A percentile compares a stretch with the other conserved stretches of the same genome.
Conservation (phyloP, 2,888 invertebrate genomes). For the Adelphocoris suturalis region DNA sequence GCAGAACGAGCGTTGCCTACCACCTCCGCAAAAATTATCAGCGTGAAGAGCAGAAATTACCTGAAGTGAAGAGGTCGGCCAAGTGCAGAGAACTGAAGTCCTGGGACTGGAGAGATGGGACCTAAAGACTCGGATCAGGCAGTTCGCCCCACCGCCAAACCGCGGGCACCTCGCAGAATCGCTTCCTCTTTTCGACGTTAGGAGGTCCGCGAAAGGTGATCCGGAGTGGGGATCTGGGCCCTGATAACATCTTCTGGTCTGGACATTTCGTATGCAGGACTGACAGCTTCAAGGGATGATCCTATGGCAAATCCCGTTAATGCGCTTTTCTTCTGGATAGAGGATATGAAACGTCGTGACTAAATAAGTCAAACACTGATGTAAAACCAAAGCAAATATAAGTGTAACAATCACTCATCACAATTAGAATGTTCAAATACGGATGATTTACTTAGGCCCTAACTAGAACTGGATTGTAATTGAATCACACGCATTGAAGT, state of each 20-base stretch:
- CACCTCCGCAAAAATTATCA: not conserved
- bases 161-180: not conserved
- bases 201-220: not conserved
- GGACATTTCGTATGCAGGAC: not conserved
- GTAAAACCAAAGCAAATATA: too few relatives aligned
- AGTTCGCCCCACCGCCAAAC: not conserved
- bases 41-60: slow-evolving; percentile 35
- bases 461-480: too few relatives aligned
- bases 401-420: too few relatives aligned
- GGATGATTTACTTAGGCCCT: too few relatives aligned
- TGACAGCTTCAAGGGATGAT: slow-evolving; percentile 2
- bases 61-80: slow-evolving; percentile 66
- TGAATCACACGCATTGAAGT: too few relatives aligned
- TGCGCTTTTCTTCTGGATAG: too few relatives aligned
- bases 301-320: not conserved
- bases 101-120: slow-evolving; percentile 43
- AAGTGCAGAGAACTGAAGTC: slow-evolving; percentile 65
- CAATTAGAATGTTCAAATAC: too few relatives aligned
- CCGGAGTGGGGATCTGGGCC: not conserved
- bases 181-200: not conserved
- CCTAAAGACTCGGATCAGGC: slow-evolving; percentile 20
- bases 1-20: not conserved
- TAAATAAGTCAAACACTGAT: too few relatives aligned
- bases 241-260: not conserved
- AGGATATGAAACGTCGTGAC: too few relatives aligned